phyloP scores from a whole-genome alignment of 2,888 invertebrate genomes.

The Idaea biselata region DNA sequence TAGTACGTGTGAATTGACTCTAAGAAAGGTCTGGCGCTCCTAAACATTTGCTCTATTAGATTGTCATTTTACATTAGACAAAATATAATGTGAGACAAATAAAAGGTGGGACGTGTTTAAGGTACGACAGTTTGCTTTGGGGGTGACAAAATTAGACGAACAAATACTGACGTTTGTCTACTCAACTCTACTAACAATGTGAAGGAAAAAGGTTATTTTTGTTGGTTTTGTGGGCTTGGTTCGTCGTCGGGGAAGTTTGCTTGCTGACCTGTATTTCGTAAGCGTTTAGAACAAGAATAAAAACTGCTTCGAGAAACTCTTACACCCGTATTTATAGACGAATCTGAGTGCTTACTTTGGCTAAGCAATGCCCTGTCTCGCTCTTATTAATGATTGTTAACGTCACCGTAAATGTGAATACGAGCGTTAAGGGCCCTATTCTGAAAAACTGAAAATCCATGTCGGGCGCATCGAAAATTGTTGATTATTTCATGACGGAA shows the following conservation, averaged over 20 bases:
- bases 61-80: not conserved
- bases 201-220: not conserved
- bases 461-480: too few species aligned
- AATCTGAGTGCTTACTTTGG: too few species aligned
- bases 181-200: not conserved
- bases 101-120: not conserved
- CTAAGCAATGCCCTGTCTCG: too few species aligned
- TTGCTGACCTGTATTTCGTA: not conserved
- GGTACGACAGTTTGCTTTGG: not conserved
- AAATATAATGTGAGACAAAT: not conserved
- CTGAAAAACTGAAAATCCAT: too few species aligned
- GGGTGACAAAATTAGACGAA: not conserved
- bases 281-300: not conserved
- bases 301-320: not conserved
- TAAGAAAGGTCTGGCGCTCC: too few species aligned
- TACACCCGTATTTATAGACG: too few species aligned
- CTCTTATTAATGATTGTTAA: too few species aligned
- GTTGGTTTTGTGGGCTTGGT: not conserved
- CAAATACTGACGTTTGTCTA: not conserved
- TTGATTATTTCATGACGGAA: too few species aligned
- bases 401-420: too few species aligned
- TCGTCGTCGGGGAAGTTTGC: not conserved
- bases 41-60: not conserved
- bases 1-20: too few species aligned
- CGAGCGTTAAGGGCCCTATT: too few species aligned